phyloP scores from a whole-genome alignment of 2,797 vertebrate species.

The Chelonia mydas region DNA sequence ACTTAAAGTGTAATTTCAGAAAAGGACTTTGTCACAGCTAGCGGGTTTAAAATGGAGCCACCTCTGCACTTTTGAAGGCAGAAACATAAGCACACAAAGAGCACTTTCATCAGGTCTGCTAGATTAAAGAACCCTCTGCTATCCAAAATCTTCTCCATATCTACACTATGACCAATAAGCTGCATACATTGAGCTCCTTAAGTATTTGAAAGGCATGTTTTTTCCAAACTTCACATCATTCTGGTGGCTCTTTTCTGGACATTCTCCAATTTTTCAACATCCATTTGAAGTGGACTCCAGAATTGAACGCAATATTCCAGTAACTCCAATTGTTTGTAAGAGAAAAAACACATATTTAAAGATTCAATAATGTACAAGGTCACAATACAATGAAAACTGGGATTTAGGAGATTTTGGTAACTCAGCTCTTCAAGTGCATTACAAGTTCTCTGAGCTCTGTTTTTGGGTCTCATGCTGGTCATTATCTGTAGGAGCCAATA shows the following conservation, averaged over 20 bases:
- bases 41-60: neutral
- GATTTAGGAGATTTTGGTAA: neutral
- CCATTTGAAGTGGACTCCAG: neutral
- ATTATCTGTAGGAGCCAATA: neutral
- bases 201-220: neutral
- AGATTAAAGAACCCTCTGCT: neutral
- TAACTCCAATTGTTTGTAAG: neutral
- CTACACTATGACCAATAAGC: neutral
- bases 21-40: neutral
- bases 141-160: neutral
- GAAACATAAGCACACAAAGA: neutral
- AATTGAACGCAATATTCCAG: neutral
- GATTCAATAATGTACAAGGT: neutral
- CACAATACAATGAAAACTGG: neutral
- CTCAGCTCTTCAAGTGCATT: neutral
- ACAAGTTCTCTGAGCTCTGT: neutral
- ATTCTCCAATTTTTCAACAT: neutral
- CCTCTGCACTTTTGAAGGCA: neutral
- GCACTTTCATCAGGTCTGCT: neutral
- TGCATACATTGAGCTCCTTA: neutral
- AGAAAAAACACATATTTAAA: no score
- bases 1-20: neutral
- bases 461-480: neutral
- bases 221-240: neutral
- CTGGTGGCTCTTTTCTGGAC: neutral